Conservation (phyloP, 2,113 vertebrate genomes). For the Oxyruncus cristatus region DNA sequence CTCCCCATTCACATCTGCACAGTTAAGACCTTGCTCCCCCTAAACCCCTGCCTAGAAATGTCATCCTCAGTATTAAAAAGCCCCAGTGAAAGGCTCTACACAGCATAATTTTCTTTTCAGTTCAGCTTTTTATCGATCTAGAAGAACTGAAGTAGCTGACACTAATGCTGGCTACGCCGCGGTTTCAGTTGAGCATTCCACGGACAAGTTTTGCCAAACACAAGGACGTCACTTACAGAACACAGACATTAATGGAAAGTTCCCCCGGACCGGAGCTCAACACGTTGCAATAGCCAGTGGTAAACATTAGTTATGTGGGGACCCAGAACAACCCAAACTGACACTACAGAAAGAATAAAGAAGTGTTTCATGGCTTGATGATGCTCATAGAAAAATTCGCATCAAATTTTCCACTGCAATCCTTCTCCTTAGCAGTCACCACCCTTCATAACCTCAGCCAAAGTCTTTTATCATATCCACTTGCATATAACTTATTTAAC, state of each 20-base stretch:
- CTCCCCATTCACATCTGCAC: background rate
- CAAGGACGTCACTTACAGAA: background rate
- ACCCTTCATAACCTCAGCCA: background rate
- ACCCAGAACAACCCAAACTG: background rate
- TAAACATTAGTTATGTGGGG: background rate
- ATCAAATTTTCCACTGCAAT: background rate
- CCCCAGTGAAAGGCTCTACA: background rate
- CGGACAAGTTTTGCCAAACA: rapidly evolving
- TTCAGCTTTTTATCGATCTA: background rate
- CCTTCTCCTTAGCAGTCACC: background rate
- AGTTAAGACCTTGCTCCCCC: background rate
- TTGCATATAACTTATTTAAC: background rate
- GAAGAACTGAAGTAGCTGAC: background rate
- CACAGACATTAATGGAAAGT: background rate
- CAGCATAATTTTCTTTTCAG: background rate
- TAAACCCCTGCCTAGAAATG: background rate
- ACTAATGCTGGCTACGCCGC: background rate
- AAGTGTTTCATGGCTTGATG: background rate
- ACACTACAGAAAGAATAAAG: background rate
- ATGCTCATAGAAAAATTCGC: background rate
- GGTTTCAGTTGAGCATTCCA: background rate
- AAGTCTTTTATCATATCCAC: background rate
- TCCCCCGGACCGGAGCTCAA: background rate
- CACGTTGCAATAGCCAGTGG: background rate
- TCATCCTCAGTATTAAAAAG: background rate